Percentiles rank a stretch among this genome's conserved stretches.
Evolutionary conservation across 2,888 invertebrate species (phyloP).

Genomic region (Pogonocherus hispidulus): DNA sequence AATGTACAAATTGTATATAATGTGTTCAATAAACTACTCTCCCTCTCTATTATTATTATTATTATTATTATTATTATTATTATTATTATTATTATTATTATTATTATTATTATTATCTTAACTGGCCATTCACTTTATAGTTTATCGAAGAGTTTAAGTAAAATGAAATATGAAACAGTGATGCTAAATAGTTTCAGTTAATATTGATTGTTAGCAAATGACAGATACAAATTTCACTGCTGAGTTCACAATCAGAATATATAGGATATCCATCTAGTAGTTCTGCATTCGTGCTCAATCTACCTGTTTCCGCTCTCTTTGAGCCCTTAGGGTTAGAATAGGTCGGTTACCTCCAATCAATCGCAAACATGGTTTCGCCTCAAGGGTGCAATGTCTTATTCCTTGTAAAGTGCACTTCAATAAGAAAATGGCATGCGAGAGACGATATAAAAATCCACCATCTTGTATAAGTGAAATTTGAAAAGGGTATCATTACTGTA

Average conservation of each 20-base stretch:
- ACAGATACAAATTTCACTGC: neutral
- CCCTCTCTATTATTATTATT: too few relatives aligned
- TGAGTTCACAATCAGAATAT: neutral
- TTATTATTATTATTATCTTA: too few relatives aligned
- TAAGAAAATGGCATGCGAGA: neutral
- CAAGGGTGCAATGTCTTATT: conserved; percentile 2
- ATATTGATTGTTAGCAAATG: too few relatives aligned
- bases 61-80: too few relatives aligned
- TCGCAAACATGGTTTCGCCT: neutral
- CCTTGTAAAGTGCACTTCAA: neutral
- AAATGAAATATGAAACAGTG: too few relatives aligned
- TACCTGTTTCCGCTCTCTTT: neutral
- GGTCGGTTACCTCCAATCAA: conserved; percentile 1
- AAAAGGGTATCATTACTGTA: neutral
- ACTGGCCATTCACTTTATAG: too few relatives aligned
- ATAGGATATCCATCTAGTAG: neutral
- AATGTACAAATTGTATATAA: too few relatives aligned
- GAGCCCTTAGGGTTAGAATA: neutral
- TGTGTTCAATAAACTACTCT: too few relatives aligned
- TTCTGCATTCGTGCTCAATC: neutral
- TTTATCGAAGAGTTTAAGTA: too few relatives aligned
- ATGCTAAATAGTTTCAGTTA: too few relatives aligned
- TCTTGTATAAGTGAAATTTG: neutral
- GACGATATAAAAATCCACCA: neutral
- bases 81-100: too few relatives aligned